Evolutionary conservation across 2,797 vertebrate species (phyloP), one percentile per base, ranked within the genome.

Genomic region (Alcedo quadribrachys): DNA sequence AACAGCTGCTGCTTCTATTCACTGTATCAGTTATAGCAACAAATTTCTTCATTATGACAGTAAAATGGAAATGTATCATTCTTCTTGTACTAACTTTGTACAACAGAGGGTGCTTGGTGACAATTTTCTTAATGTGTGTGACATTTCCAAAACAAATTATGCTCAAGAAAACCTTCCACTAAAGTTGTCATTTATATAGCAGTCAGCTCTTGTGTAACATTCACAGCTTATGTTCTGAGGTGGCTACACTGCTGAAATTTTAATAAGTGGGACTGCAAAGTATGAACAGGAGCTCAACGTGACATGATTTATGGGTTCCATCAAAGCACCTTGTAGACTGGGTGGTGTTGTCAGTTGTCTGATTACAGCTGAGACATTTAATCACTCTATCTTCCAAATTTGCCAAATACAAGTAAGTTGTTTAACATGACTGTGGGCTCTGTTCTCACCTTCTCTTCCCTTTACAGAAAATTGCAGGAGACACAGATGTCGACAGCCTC

Each of bases 401-500:
- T 84, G 30, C 74, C 65, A 68, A 55, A 48, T 71, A 48, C 58
- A 22, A 42, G 42, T 60, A 48, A 61, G 33, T 78, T 69, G 74
- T 77, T 69, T 32, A 94, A 79, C 20, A 4, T 46, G 86, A 20
- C 89, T 83, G 85, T 5, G 11, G 83, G 58, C 86, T 94, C 85
- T 33, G 8, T 94, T 93, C 85, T 97, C 94, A 66, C 84, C 86
- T 71, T 55, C 71, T 70, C 61, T 94, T 91, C 61, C 69, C 57
- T 89, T 61, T 80, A 16, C 94, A 99, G 99, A 97, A 99, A 98
- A 97, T 97, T 99, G 93, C 99, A 99, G 96, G 99, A 99, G 98
- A 98, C 97, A 77, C 98, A 99, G 95, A 98, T 99, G 96, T 99
- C 98, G 5, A 98, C 99, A 97, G 98, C 98, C 96, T 99, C 98